Conservation (phyloP, 2,113 vertebrate species). For the Channa argus region DNA sequence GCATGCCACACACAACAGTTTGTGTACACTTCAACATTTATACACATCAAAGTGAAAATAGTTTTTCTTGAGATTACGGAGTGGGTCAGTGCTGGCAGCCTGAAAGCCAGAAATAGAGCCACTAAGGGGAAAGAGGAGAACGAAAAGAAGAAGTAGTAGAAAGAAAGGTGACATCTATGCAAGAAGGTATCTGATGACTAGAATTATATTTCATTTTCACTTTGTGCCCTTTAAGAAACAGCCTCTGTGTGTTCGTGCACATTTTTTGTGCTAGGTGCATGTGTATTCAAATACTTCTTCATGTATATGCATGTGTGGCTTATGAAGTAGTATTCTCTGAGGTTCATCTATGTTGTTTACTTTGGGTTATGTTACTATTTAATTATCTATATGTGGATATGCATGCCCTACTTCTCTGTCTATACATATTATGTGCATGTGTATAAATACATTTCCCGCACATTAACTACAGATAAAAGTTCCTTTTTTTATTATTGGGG, state of each 20-base stretch:
- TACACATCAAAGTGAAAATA: slow-evolving; percentile 55
- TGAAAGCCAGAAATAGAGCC: slow-evolving; percentile 40
- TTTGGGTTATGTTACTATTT: neutral
- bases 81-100: slow-evolving; percentile 24
- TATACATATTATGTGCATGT: no score
- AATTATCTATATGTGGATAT: neutral
- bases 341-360: neutral
- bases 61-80: slow-evolving; percentile 51
- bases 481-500: no score
- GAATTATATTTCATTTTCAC: slow-evolving; percentile 54
- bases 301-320: neutral
- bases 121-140: slow-evolving; percentile 8
- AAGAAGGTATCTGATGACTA: slow-evolving; percentile 39
- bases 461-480: no score
- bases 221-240: slow-evolving; percentile 26
- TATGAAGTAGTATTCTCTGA: neutral
- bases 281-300: neutral
- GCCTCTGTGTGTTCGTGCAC: slow-evolving; percentile 8
- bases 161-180: slow-evolving; percentile 49
- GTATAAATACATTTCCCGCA: no score
- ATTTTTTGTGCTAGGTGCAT: neutral
- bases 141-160: slow-evolving; percentile 8
- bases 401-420: neutral
- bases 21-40: neutral
- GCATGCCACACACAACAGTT: slow-evolving; percentile 21